phyloP scores from a whole-genome alignment of 2,797 vertebrate genomes.

The Myotis planiceps region DNA sequence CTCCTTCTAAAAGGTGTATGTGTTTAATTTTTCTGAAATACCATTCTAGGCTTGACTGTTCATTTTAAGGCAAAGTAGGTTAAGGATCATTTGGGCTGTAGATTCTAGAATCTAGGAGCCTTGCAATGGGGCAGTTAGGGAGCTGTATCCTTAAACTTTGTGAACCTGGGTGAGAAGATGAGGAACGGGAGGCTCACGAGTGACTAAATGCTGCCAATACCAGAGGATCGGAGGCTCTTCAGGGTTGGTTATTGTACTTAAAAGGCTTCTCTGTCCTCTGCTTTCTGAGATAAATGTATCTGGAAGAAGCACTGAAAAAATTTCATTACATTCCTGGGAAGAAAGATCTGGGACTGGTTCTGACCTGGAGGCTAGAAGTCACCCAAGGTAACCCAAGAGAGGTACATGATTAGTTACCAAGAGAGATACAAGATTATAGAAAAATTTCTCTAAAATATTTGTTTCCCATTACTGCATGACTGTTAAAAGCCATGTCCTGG shows the following conservation, averaged over 20 bases:
- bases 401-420: not conserved
- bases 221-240: not conserved
- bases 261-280: not conserved
- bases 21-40: slow-evolving; percentile 12
- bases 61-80: not conserved
- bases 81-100: not conserved
- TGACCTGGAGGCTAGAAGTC: not conserved
- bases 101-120: not conserved
- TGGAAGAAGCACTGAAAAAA: not conserved
- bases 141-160: not conserved
- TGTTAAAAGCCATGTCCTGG: not conserved
- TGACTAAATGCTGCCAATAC: not conserved
- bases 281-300: not conserved
- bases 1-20: slow-evolving; percentile 27
- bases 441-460: not conserved
- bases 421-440: not conserved
- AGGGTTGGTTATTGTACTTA: not conserved
- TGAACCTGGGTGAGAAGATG: not conserved
- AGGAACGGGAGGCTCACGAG: not conserved
- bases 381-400: not conserved
- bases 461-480: not conserved
- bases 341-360: not conserved
- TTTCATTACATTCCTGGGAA: not conserved
- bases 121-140: not conserved
- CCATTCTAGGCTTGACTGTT: not conserved